Percentiles rank a stretch among this genome's conserved stretches.
Conservation (phyloP, 2,113 vertebrate species). For the Pheucticus melanocephalus region DNA sequence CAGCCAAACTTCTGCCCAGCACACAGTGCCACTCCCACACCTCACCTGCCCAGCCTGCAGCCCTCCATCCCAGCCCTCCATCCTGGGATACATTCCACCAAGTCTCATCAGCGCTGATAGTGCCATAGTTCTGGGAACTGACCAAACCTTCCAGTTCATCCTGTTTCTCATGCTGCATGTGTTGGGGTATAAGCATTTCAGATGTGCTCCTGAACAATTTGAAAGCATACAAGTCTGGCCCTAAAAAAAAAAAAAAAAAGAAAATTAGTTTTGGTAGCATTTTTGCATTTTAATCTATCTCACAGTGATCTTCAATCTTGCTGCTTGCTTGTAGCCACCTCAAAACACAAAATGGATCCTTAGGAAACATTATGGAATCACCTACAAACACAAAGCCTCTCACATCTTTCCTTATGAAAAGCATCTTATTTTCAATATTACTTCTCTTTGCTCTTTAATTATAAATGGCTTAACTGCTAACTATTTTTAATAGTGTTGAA, state of each 20-base stretch:
- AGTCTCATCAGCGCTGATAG: not conserved
- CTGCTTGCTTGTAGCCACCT: not conserved
- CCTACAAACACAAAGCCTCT: not conserved
- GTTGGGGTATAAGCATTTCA: not conserved
- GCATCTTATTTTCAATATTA: not conserved
- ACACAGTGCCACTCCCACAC: no score
- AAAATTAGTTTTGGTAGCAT: not conserved
- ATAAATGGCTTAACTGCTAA: not conserved
- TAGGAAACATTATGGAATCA: not conserved
- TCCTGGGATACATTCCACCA: fast-evolving
- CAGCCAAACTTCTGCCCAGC: not conserved
- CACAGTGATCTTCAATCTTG: not conserved
- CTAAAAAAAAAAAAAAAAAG: no score
- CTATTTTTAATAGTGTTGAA: not conserved
- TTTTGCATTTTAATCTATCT: not conserved
- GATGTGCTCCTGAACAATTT: not conserved
- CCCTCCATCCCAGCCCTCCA: not conserved
- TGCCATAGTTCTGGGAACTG: not conserved
- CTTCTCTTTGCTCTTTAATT: not conserved
- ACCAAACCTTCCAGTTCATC: not conserved
- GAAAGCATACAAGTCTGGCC: not conserved
- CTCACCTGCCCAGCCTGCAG: not conserved
- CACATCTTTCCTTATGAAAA: not conserved
- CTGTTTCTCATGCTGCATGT: not conserved
- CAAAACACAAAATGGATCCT: not conserved